Percentiles rank a stretch among this genome's conserved stretches.
phyloP scores from a whole-genome alignment of 2,888 invertebrate genomes.

The Calephelis perditalis region DNA sequence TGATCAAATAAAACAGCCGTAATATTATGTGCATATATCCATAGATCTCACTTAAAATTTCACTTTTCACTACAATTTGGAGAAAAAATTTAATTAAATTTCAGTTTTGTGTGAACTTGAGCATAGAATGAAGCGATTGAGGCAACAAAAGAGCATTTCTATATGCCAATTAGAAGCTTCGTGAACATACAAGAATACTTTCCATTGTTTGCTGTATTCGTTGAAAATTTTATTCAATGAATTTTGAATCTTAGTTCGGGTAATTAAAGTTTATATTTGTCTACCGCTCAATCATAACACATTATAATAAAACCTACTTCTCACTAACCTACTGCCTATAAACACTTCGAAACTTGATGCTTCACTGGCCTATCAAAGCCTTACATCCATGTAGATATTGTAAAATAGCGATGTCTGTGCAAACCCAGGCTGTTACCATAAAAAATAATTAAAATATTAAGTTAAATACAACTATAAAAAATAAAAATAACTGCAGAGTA shows the following conservation, averaged over 20 bases:
- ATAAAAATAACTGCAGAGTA: too few relatives aligned
- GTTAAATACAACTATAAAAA: too few relatives aligned
- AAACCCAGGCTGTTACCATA: too few relatives aligned
- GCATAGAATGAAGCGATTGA: constrained; percentile 31
- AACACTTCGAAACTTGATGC: too few relatives aligned
- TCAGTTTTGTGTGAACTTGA: constrained; percentile 37
- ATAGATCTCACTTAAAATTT: constrained; percentile 33
- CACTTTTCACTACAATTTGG: constrained; percentile 33
- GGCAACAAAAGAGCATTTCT: constrained; percentile 58
- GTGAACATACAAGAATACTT: constrained; percentile 35
- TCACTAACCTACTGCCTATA: too few relatives aligned
- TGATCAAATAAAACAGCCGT: constrained; percentile 26
- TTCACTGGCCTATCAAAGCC: too few relatives aligned
- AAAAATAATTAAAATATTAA: too few relatives aligned
- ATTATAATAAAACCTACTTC: neutral
- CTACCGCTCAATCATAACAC: neutral
- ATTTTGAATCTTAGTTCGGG: constrained; percentile 17
- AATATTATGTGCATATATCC: constrained; percentile 26
- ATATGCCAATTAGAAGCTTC: constrained; percentile 50
- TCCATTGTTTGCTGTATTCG: constrained; percentile 36
- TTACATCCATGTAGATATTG: too few relatives aligned
- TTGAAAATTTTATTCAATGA: constrained; percentile 18
- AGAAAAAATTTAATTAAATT: constrained; percentile 28
- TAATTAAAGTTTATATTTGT: neutral
- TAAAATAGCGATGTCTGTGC: too few relatives aligned